Base-by-base conservation (phyloP, 2,797 vertebrate species). In the Acridotheres tristis region DNA sequence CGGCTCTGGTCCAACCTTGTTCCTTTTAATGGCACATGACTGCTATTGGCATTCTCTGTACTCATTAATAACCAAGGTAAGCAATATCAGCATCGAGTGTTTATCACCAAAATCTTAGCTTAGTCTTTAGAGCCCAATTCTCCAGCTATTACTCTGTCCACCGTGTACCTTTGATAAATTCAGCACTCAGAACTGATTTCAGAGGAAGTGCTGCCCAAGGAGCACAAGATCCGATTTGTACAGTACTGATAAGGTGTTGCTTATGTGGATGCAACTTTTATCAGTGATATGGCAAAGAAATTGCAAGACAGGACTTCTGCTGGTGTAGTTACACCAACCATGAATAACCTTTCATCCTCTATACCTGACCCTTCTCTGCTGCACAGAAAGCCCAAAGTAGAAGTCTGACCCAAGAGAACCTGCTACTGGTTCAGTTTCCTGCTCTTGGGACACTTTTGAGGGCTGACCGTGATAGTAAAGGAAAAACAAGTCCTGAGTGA, bases 11-110 rank as follows among this genome's bases (percentile, higher is more conserved):
- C 88, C 80, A 94, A 38, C 11, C 6, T 55, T 54, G 36, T 22
- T 75, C 54, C 32, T 55, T 66, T 43, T 59, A 78, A 63, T 59
- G 55, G 79, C 86, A 71, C 80, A 38, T 76, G 83, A 76, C 74
- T 90, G 77, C 71, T 84, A 23, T 7, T 85, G 77, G 62, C 38
- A 48, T 71, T 84, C 74, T 47, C 71, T 92, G 92, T 88, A 90
- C 61, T 74, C 68, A 79, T 91, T 94, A 95, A 87, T 19, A 84
- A 76, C 27, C 71, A 86, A 45, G 34, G 91, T 81, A 89, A 94
- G 69, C 89, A 95, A 85, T 40, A 77, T 62, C 83, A 92, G 57
- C 45, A 55, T 10, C n/a, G 19, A 29, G 22, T 34, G 21, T 58
- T 93, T 45, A 73, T 48, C 69, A 53, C 54, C 53, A 47, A 90